phyloP scores from a whole-genome alignment of 2,797 vertebrate genomes.

The Nothura maculosa region DNA sequence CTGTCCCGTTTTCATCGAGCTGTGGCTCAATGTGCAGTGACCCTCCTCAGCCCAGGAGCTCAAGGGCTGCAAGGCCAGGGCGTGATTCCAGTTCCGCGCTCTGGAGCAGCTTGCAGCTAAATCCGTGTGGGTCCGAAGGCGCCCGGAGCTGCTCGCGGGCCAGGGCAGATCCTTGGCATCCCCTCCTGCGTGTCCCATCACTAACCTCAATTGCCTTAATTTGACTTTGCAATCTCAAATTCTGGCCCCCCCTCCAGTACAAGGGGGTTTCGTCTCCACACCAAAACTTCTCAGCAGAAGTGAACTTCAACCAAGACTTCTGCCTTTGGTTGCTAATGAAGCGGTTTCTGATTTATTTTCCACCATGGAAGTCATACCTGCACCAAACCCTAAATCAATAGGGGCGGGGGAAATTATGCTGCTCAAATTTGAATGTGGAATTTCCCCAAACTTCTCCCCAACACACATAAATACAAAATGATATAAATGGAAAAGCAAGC shows the following conservation, averaged over 20 bases:
- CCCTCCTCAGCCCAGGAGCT: neutral
- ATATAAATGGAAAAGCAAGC: slow-evolving; percentile 7
- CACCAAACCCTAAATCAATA: neutral
- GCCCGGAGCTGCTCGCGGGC: neutral
- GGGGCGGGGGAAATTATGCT: neutral
- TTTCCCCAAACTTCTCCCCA: neutral
- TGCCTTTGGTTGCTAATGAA: fast-evolving
- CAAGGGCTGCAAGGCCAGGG: neutral
- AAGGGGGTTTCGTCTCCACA: neutral
- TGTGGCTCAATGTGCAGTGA: neutral
- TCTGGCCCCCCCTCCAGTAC: neutral
- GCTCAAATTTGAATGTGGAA: neutral
- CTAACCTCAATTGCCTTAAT: slow-evolving; percentile 72
- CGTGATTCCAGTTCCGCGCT: fast-evolving
- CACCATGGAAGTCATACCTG: neutral
- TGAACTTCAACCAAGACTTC: neutral
- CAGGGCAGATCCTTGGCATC: neutral
- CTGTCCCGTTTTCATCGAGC: neutral
- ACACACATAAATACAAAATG: slow-evolving; percentile 26
- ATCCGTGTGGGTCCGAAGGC: too few species aligned
- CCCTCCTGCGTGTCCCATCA: neutral
- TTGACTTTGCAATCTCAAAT: slow-evolving; percentile 4
- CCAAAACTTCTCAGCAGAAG: fast-evolving
- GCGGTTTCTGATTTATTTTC: neutral
- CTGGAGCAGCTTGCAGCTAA: neutral